Base-by-base conservation (phyloP, 2,113 vertebrate species). In the Ptychochromis oligacanthus region DNA sequence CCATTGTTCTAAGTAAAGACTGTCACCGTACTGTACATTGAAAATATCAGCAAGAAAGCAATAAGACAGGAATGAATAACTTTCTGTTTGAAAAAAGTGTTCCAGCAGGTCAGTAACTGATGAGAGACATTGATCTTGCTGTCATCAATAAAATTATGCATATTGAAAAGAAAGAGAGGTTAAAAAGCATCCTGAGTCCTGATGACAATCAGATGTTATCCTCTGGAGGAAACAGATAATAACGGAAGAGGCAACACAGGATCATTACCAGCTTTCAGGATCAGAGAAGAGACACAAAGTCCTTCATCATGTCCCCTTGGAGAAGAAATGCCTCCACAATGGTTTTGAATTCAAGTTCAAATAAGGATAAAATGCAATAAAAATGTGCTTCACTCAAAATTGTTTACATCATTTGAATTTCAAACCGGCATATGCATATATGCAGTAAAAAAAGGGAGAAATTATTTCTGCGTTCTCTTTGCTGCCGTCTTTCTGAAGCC, bases 401-500 rank as follows among this genome's bases (percentile, higher is more conserved):
- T 54, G 46, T 77, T 58, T 75, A 43, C 10, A 20, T 34, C 62
- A 10, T 81, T 28, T 79, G 49, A 72, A 79, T 67, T 85, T 86
- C 24, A 78, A 31, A 76, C 61, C 3, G 2, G 14, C 17, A 3
- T 54, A 13, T 62, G 36, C 38, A 74, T 31, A 43, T 18, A 65
- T 77, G 43, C 34, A 77, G n/a, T 8, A 40, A 2, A n/a, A 56
- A 18, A 17, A 17, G 24, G 26, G 13, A 70, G 31, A 61, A 81
- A 79, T 56, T 85, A 90, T 87, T 61, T 77, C 88, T 88, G 67
- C 57, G 46, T 85, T 88, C 82, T 85, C 75, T 88, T 88, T 90
- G 77, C 70, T 36, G 40, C n/a, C 24, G 70, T 60, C 38, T 43
- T 34, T 84, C 55, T 70, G 77, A 13, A 80, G 62, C 72, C 72